Percentiles rank a stretch among this genome's conserved stretches.
phyloP scores from a whole-genome alignment of 2,113 vertebrate genomes.

The Neolamprologus brichardi region DNA sequence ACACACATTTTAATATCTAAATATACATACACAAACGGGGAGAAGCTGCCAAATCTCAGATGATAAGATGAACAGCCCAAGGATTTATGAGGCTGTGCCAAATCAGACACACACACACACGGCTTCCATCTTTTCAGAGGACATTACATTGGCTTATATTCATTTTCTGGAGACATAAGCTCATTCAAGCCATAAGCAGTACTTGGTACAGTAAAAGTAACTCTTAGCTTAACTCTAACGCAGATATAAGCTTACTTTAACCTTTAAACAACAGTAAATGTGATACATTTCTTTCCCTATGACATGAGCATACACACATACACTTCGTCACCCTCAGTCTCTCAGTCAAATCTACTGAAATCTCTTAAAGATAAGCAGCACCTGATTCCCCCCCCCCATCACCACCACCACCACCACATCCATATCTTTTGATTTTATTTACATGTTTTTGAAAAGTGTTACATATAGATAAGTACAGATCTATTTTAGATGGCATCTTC shows the following conservation, averaged over 20 bases:
- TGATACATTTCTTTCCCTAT: background rate
- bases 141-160: background rate
- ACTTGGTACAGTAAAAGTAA: background rate
- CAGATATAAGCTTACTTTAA: background rate
- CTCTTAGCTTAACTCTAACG: background rate
- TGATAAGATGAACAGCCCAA: slow-evolving; percentile 45
- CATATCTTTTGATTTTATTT: background rate
- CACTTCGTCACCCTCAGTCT: background rate
- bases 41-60: slow-evolving; percentile 37
- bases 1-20: slow-evolving; percentile 20
- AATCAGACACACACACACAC: slow-evolving; percentile 1
- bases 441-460: background rate
- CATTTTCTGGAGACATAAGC: background rate
- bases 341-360: background rate
- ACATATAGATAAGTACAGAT: background rate
- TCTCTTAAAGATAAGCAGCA: background rate
- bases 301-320: background rate
- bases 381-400: accelerated
- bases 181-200: background rate
- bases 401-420: background rate
- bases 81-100: slow-evolving; percentile 34
- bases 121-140: background rate
- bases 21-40: slow-evolving; percentile 25
- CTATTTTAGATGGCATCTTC: background rate
- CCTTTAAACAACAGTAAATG: background rate